Conservation (phyloP, 1,140 invertebrate genomes). For the Kradibia gibbosae region DNA sequence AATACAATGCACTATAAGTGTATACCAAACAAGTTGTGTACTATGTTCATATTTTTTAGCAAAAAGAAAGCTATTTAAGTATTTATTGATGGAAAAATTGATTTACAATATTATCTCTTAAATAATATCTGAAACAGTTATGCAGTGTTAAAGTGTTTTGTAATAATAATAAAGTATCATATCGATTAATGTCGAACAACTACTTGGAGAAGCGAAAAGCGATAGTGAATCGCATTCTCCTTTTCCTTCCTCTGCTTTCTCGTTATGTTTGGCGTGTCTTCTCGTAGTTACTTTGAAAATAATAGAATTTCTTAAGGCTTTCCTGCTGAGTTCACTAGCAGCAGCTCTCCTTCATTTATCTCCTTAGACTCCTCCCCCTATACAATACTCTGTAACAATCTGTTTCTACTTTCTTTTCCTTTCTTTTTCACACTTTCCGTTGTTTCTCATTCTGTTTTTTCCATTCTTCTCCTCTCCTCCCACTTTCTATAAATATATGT, state of each 20-base stretch:
- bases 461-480: not conserved
- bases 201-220: not conserved
- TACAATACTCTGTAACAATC: slow-evolving; percentile 25
- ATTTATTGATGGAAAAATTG: no score
- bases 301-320: slow-evolving; percentile 46
- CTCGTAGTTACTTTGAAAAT: slow-evolving; percentile 38
- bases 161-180: not conserved
- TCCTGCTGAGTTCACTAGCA: slow-evolving; percentile 23
- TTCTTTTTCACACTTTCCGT: slow-evolving; percentile 37
- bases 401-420: slow-evolving; percentile 11
- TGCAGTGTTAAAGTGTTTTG: not conserved
- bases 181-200: slow-evolving; percentile 28
- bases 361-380: not conserved
- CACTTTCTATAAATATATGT: no score
- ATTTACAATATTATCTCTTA: no score
- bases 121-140: not conserved
- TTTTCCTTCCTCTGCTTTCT: slow-evolving; percentile 2
- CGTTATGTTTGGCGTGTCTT: slow-evolving; percentile 48
- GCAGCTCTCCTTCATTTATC: slow-evolving; percentile 29
- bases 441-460: not conserved
- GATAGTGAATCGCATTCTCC: not conserved
- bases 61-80: not conserved
- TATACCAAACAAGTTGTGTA: no score
- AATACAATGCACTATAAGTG: no score
- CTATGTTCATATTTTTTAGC: no score